Base-by-base conservation (phyloP, 2,113 vertebrate genomes). In the Crocuta crocuta region DNA sequence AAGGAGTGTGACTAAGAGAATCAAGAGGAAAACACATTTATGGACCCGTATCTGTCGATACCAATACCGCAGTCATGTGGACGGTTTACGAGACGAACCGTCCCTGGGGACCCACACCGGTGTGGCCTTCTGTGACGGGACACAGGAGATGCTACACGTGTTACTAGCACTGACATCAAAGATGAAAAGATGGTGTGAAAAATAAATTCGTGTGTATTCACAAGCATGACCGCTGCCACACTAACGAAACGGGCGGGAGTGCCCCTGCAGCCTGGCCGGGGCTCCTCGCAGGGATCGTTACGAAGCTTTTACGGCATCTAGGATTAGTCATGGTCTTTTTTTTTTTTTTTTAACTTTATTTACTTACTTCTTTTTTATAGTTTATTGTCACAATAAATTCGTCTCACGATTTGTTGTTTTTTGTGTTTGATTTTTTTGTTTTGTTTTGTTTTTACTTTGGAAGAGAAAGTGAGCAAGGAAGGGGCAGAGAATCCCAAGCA, bases 11-110 rank as follows among this genome's bases (percentile, higher is more conserved):
- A 31, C 26, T 7, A 2, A 31, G 74, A 31, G 16, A 78, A 17
- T 48, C 26, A 2, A 31, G 19, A n/a, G 66, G 7, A 15, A 28
- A 45, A 45, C 2, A 9, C 73, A 0, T 11, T 5, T 24, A 35
- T 2, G 7, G 73, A 11, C 7, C 43, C 0, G 3, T 7, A 7
- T 23, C 0, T 4, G 43, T 28, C 39, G 7, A 61, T 9, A 61
- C 73, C 3, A 8, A 61, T 28, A 3, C 39, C 0, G 11, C 0
- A 43, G 39, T 24, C 21, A 7, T 23, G 1, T 0, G 11, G 71
- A 2, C 23, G 15, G 71, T 45, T 4, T 26, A 8, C 71, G 26
- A 13, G 39, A 74, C 23, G 23, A 15, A 43, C 11, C 11, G 71
- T 13, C 71, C 23, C 39, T 74, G 23, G 7, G 39, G 11, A 43